phyloP scores from a whole-genome alignment of 2,888 invertebrate species.

The Stratiomys singularior region DNA sequence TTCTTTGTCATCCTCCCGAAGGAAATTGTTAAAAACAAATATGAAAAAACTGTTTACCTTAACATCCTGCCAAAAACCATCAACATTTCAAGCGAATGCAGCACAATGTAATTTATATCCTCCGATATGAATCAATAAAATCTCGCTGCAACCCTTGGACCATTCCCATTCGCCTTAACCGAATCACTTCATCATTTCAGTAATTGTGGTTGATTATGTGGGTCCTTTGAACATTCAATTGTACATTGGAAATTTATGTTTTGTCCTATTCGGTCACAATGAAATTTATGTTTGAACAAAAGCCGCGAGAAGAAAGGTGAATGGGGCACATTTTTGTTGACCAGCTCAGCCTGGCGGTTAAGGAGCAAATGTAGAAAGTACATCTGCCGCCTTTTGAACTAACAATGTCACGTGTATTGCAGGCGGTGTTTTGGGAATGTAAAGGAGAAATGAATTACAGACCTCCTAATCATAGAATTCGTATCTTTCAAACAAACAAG shows the following conservation, averaged over 20 bases:
- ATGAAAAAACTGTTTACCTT: not conserved
- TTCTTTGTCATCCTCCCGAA: not conserved
- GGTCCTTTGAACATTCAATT: slow-evolving; percentile 34
- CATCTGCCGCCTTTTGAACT: slow-evolving; percentile 10
- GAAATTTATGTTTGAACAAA: not conserved
- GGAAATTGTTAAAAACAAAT: not conserved
- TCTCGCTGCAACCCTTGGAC: not conserved
- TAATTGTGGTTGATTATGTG: slow-evolving; percentile 38
- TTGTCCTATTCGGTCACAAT: slow-evolving; percentile 22
- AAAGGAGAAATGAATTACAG: slow-evolving; percentile 14
- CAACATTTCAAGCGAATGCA: not conserved
- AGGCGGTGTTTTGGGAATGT: slow-evolving; percentile 3
- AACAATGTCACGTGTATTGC: slow-evolving; percentile 2
- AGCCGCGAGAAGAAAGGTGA: not conserved
- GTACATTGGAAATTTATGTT: slow-evolving; percentile 33
- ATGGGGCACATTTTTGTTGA: not conserved
- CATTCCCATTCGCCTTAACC: not conserved
- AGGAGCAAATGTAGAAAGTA: not conserved
- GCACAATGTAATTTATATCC: slow-evolving; percentile 31
- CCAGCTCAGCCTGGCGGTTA: not conserved
- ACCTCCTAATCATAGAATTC: not conserved
- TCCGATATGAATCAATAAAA: slow-evolving; percentile 13
- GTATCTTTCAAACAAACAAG: not conserved
- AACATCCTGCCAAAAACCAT: too few species aligned
- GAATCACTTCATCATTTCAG: slow-evolving; percentile 28